A percentile compares a stretch with the other conserved stretches of the same genome.
phyloP scores from a whole-genome alignment of 2,797 vertebrate species.

The Lithobates sylvaticus region DNA sequence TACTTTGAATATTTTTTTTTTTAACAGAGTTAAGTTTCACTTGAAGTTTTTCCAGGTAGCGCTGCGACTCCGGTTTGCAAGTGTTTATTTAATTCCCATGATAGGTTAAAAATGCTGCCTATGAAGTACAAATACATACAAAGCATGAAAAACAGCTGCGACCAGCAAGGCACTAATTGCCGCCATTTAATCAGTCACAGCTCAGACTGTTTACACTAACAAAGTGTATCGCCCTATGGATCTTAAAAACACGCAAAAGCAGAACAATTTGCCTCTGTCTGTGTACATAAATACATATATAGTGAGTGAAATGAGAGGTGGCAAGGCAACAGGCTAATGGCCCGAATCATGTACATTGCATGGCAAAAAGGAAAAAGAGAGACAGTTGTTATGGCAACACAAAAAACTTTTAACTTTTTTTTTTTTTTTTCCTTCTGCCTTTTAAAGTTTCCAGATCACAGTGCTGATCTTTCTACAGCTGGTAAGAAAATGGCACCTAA shows the following conservation, averaged over 20 bases:
- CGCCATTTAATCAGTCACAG: conserved; percentile 37
- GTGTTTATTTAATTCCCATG: too few relatives aligned
- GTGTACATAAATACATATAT: conserved; percentile 15
- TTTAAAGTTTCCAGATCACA: too few relatives aligned
- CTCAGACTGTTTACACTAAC: conserved; percentile 38
- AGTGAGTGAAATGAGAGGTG: conserved; percentile 4
- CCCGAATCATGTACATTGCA: conserved; percentile 11
- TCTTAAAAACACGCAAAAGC: too few relatives aligned
- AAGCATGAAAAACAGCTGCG: conserved; percentile 9
- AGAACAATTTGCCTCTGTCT: neutral
- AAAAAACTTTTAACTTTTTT: too few relatives aligned
- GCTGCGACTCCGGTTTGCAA: too few relatives aligned
- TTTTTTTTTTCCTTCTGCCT: too few relatives aligned
- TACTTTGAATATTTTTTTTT: too few relatives aligned
- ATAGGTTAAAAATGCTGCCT: too few relatives aligned
- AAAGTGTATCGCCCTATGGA: neutral
- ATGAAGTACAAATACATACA: neutral
- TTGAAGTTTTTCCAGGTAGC: too few relatives aligned
- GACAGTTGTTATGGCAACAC: conserved; percentile 18
- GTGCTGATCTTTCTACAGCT: too few relatives aligned
- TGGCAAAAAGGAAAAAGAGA: neutral
- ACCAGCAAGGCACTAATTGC: conserved; percentile 11
- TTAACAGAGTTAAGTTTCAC: too few relatives aligned
- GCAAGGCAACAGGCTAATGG: conserved; percentile 18
- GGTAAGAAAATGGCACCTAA: too few relatives aligned